Evolutionary conservation across 2,797 vertebrate genomes (phyloP), one percentile per base, ranked within the genome.

Genomic region (Phrynocephalus guinanensis): DNA sequence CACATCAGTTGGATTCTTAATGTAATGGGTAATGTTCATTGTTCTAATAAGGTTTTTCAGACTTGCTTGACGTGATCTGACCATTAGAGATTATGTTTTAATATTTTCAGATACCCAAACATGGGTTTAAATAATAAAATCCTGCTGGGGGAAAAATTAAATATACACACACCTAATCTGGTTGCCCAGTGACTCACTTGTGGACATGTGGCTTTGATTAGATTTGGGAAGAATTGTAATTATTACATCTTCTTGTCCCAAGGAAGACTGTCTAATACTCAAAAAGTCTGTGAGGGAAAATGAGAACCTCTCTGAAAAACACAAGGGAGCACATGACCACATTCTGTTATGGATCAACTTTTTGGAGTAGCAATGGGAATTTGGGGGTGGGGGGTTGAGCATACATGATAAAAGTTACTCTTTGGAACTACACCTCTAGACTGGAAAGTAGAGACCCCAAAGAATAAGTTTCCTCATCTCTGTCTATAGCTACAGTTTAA

Each of bases 11-110:
- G 7, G 71, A 20, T 76, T 89, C 84, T 70, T 90, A 86, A 81
- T 71, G 67, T 28, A 67, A 83, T 38, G 67, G 26, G 16, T 79
- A 83, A 48, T 1, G 30, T 79, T 81, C 6, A 6, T 63, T 83
- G 0, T 86, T 24, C 26, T 0, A 2, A 92, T 75, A 71, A 89
- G 85, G 88, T 94, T 90, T 79, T 52, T 82, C 24, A 92, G 67
- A 67, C 82, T 56, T 88, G 89, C 6, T 22, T 81, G 73, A 71
- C 50, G 84, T 81, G 9, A 44, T 80, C 71, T 3, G 90, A 73
- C 82, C 86, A 67, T 66, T 84, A 83, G 60, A 92, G 88, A 56
- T 76, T 92, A 92, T 86, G 88, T 93, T 86, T 91, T 86, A 76
- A 13, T 75, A 85, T 83, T 79, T 88, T 90, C 52, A 89, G 75